Evolutionary conservation across 2,113 vertebrate genomes (phyloP), one percentile per base, ranked within the genome.

Genomic region (Grantiella picta): DNA sequence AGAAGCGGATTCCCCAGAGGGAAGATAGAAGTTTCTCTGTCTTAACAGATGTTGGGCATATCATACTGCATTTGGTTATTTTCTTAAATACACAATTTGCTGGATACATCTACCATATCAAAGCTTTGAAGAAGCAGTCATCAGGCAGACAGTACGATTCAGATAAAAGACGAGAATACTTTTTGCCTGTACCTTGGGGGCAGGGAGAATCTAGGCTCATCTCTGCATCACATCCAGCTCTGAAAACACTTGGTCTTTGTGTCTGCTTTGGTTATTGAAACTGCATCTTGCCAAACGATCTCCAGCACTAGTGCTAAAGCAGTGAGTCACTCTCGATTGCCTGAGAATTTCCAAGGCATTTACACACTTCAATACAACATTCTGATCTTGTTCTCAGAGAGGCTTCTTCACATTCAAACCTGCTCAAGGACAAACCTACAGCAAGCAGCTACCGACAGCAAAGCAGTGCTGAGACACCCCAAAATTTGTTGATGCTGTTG

Each of bases 401-500:
- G 49, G 42, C 38, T 91, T 94, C 82, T 94, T 97, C 94, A 66
- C 92, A 92, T 92, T 94, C 84, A 87, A 93, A 95, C 81, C 59
- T 72, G 64, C 65, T 96, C 93, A 98, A 97, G 97, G 96, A 91
- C 93, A 94, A 92, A 69, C 84, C 72, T 56, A 79, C 72, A 63
- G 57, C 59, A 54, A 76, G 80, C 78, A 82, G 73, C 95, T 92
- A 80, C 89, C 3, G 28, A 92, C 90, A 92, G 82, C 36, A 68
- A 86, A 90, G 91, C 21, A 5, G 82, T 42, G 73, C 79, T 63
- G 61, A 83, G 76, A 45, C 53, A 42, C 40, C 86, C 91, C 54
- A 53, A 40, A 12, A 44, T 38, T 25, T 28, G 20, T 64, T 71
- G 47, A 18, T 59, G 63, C 85, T 73, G 14, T 45, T 78, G 64